A percentile compares a stretch with the other conserved stretches of the same genome.
phyloP scores from a whole-genome alignment of 2,113 vertebrate genomes.

The Microtus richardsoni region DNA sequence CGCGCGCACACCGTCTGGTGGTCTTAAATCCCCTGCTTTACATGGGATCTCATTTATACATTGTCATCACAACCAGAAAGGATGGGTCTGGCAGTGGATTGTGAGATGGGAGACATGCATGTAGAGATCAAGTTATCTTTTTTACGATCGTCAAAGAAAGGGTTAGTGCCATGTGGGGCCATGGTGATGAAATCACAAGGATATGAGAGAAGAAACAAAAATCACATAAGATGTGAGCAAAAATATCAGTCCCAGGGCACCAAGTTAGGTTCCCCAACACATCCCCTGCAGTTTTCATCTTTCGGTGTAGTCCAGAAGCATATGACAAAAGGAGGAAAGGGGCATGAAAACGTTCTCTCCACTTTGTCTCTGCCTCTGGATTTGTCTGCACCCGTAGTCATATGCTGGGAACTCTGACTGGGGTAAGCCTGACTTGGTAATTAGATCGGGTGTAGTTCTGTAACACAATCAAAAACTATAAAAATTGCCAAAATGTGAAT shows the following conservation, averaged over 20 bases:
- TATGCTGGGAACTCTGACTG: neutral
- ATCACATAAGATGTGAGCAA: neutral
- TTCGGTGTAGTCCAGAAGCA: neutral
- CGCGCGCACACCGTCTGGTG: too few relatives aligned
- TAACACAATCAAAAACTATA: neutral
- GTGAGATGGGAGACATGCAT: accelerated
- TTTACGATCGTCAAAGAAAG: neutral
- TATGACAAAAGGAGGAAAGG: neutral
- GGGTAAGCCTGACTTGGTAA: neutral
- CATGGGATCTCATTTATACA: accelerated
- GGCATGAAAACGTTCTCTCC: accelerated
- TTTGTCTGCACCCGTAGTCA: neutral
- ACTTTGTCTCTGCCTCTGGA: neutral
- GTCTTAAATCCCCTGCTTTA: neutral
- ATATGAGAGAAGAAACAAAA: neutral
- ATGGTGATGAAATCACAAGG: neutral
- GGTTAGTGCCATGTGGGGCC: accelerated
- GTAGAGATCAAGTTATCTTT: accelerated
- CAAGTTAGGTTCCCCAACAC: neutral
- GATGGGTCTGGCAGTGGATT: accelerated
- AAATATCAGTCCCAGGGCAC: neutral
- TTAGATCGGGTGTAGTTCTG: neutral
- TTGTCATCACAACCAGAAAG: neutral
- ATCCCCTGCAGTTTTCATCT: accelerated
- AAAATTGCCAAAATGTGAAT: too few relatives aligned